Conservation (phyloP, 1,140 invertebrate genomes). For the Heliconius hermathena region DNA sequence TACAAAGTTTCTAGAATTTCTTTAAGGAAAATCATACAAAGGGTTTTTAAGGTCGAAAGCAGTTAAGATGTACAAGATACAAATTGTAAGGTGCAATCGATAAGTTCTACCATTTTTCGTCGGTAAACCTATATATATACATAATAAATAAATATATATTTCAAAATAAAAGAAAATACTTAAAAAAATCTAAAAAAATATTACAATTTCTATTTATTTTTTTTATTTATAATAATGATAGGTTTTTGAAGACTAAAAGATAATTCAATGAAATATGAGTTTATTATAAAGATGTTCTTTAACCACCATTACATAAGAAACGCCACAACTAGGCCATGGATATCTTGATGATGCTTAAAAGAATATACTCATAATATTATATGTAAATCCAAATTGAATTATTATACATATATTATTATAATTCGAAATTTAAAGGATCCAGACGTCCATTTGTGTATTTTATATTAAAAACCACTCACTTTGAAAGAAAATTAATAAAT, state of each 20-base stretch:
- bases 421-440: neutral
- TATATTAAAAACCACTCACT: slow-evolving; percentile 7
- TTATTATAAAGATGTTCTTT: neutral
- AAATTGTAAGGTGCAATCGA: too few species aligned
- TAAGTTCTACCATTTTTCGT: too few species aligned
- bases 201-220: too few species aligned
- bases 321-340: slow-evolving; percentile 6
- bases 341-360: slow-evolving; percentile 8
- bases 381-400: slow-evolving; percentile 6
- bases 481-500: neutral
- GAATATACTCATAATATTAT: slow-evolving; percentile 3
- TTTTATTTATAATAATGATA: too few species aligned
- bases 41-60: too few species aligned
- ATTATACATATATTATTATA: neutral
- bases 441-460: slow-evolving; percentile 9
- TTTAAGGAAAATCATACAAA: neutral
- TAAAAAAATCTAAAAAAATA: too few species aligned
- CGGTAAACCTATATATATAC: too few species aligned
- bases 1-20: neutral
- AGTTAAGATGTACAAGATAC: too few species aligned
- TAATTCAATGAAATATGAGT: neutral
- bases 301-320: neutral
- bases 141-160: too few species aligned
- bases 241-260: neutral
- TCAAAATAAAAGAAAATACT: too few species aligned